These are phyloP conservation scores for Lota lota DNA, from an alignment of 2,113 vertebrate species.

Conservation along the genomic window DNA sequence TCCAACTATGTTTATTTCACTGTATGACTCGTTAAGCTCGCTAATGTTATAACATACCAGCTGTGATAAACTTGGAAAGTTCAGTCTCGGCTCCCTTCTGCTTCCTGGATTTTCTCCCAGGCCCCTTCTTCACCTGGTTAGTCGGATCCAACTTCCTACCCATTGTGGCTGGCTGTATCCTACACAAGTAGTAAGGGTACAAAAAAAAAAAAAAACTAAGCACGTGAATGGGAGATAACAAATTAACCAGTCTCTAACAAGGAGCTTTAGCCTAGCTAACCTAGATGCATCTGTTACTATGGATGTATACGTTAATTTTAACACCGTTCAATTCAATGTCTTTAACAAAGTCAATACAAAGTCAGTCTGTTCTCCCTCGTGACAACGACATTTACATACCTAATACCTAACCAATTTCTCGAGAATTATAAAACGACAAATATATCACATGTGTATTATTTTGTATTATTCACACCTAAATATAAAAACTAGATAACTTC, in stretches of 20 bases:
- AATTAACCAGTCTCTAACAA: background rate
- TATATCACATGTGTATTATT: no score
- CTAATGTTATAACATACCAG: conserved; percentile 35
- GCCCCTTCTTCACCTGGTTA: conserved; percentile 83
- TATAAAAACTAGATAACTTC: no score
- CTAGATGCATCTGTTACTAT: background rate
- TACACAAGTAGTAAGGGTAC: background rate
- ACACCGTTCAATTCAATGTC: background rate
- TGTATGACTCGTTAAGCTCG: no score
- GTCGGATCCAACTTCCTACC: conserved; percentile 88
- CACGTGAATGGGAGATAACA: background rate
- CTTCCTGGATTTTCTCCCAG: conserved; percentile 86
- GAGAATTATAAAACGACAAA: no score
- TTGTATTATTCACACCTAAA: no score
- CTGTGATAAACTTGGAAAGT: conserved; percentile 76
- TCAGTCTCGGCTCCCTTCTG: conserved; percentile 90
- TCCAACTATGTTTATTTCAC: no score
- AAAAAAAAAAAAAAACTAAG: background rate
- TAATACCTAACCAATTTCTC: no score
- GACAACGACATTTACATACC: no score
- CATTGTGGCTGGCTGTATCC: conserved; percentile 64
- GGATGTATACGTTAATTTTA: background rate
- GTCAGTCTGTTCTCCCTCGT: no score
- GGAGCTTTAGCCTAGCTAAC: background rate
- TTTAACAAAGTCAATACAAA: no score